Conservation (phyloP, 2,888 invertebrate genomes). For the Caenorhabditis wallacei region DNA sequence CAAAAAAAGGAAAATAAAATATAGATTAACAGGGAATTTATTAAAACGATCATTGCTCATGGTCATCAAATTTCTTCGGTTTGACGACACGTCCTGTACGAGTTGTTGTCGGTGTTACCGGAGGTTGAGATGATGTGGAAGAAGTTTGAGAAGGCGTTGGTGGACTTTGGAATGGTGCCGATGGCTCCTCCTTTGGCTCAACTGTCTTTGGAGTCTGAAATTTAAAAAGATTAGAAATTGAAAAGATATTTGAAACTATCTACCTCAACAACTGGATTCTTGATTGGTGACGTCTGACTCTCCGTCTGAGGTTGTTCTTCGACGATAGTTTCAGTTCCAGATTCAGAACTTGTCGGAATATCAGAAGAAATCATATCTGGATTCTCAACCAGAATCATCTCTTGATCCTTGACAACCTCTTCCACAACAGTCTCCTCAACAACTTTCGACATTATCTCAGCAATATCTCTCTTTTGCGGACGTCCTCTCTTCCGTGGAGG, state of each 20-base stretch:
- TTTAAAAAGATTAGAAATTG: background rate
- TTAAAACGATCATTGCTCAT: background rate
- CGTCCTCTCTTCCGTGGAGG: conserved; percentile 36
- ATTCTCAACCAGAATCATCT: background rate
- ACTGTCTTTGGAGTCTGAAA: background rate
- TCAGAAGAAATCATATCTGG: background rate
- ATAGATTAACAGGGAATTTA: too few species aligned
- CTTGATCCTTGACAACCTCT: background rate
- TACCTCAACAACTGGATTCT: background rate
- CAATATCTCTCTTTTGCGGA: conserved; percentile 21
- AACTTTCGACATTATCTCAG: background rate
- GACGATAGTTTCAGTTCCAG: background rate
- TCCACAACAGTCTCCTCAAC: background rate
- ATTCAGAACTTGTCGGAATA: too few species aligned
- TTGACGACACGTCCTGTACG: conserved; percentile 61
- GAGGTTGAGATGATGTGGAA: background rate
- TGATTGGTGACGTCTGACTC: background rate
- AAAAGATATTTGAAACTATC: background rate
- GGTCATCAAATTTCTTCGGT: conserved; percentile 57
- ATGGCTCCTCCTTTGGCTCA: background rate
- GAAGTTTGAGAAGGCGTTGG: conserved; percentile 5
- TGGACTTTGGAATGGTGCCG: conserved; percentile 1
- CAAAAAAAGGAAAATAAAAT: background rate
- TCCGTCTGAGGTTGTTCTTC: background rate
- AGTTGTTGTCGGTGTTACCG: conserved; percentile 41